Conservation (phyloP, 1,140 invertebrate genomes). For the Drosophila lini region DNA sequence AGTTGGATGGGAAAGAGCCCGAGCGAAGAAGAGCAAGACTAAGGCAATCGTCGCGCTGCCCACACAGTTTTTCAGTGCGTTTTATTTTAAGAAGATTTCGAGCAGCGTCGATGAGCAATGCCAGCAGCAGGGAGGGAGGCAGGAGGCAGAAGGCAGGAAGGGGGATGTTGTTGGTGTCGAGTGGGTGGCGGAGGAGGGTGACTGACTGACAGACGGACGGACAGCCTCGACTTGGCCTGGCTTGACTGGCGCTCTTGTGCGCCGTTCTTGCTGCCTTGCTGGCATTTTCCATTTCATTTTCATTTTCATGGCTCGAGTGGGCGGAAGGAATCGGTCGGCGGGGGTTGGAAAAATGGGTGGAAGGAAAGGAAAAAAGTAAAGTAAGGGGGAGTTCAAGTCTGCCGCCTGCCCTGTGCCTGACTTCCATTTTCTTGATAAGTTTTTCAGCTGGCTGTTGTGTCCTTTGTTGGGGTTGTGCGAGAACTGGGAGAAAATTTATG, state of each 20-base stretch:
- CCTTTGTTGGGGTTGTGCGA: conserved; percentile 58
- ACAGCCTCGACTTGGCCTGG: conserved; percentile 45
- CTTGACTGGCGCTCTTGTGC: conserved; percentile 27
- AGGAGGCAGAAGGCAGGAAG: not conserved
- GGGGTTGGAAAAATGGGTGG: conserved; percentile 17
- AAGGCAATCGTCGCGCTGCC: conserved; percentile 39
- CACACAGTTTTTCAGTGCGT: conserved; percentile 57
- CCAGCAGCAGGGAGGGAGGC: conserved; percentile 8
- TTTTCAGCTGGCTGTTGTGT: conserved; percentile 43
- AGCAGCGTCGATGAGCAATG: conserved; percentile 71
- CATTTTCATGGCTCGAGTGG: conserved; percentile 50
- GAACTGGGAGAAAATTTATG: conserved; percentile 35
- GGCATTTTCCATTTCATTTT: conserved; percentile 45
- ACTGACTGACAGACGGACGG: conserved; percentile 34
- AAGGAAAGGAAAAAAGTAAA: conserved; percentile 4
- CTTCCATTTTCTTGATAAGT: conserved; percentile 81
- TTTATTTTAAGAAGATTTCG: conserved; percentile 80
- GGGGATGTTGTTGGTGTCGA: conserved; percentile 32
- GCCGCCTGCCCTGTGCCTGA: conserved; percentile 31
- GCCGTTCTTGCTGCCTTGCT: conserved; percentile 36
- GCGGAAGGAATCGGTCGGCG: conserved; percentile 32
- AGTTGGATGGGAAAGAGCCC: conserved; percentile 47
- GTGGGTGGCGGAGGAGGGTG: conserved; percentile 34
- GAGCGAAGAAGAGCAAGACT: conserved; percentile 39
- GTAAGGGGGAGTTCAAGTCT: conserved; percentile 41